A percentile compares a stretch with the other conserved stretches of the same genome.
Conservation (phyloP, 2,113 vertebrate species). For the Pardalotus punctatus region DNA sequence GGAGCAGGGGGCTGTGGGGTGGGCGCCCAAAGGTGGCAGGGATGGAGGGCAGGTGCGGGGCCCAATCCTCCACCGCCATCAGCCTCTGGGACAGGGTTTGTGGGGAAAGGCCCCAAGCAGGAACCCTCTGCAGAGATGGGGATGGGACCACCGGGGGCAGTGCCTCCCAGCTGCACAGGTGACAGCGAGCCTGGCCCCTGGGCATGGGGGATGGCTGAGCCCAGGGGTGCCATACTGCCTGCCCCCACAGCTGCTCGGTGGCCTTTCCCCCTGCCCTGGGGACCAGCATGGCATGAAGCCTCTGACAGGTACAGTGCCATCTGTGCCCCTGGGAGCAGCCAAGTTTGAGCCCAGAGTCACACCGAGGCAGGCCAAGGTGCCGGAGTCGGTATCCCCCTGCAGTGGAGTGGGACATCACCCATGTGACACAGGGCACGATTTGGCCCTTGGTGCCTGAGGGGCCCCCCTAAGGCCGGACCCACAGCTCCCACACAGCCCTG, state of each 20-base stretch:
- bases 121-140: not conserved
- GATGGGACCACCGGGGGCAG: not conserved
- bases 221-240: not conserved
- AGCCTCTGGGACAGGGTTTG: not conserved
- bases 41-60: not conserved
- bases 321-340: not conserved
- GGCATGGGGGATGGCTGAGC: not conserved
- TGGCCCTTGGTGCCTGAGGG: not conserved
- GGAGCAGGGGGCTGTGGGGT: not conserved
- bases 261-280: not conserved
- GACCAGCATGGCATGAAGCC: not conserved
- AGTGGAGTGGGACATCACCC: not conserved
- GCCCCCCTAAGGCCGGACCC: not conserved
- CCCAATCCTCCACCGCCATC: not conserved
- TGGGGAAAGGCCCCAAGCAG: not conserved
- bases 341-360: not conserved
- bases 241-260: not conserved
- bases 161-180: not conserved
- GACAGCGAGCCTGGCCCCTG: rapidly evolving
- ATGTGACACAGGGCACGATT: not conserved
- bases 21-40: not conserved
- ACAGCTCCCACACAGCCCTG: rapidly evolving
- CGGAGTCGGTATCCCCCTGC: rapidly evolving
- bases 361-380: no score
- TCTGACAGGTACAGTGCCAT: not conserved